These are phyloP conservation scores for Phragmatobia fuliginosa DNA, from an alignment of 2,888 invertebrate genomes.

Conservation along the genomic window DNA sequence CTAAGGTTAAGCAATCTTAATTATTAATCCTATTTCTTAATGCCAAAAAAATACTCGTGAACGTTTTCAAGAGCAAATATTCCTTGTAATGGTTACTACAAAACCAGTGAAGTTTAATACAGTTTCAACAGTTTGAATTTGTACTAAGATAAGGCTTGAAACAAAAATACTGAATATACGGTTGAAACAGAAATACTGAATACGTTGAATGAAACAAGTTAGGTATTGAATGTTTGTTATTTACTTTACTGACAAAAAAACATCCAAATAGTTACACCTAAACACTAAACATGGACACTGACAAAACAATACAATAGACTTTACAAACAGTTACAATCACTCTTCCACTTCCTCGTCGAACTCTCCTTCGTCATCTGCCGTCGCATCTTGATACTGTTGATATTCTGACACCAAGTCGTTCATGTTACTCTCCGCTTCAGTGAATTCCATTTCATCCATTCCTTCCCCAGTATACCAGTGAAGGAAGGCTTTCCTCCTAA, in stretches of 20 bases:
- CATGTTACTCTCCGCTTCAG: conserved; percentile 97
- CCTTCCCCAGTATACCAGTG: conserved; percentile 99
- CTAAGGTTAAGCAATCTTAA: no score
- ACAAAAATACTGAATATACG: no score
- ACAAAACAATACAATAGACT: conserved; percentile 56
- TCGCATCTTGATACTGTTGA: conserved; percentile 96
- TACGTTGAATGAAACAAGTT: no score
- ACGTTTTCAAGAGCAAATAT: no score
- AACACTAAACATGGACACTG: conserved; percentile 64
- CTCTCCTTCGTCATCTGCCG: conserved; percentile 93
- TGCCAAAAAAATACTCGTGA: no score
- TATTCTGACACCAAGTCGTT: conserved; percentile 95
- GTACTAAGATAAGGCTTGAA: no score
- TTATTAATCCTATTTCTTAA: no score
- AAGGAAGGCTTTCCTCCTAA: conserved; percentile 96
- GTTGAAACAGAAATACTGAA: no score
- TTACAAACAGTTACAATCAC: conserved; percentile 26
- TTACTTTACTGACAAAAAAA: conserved; percentile 9
- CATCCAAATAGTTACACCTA: conserved; percentile 55
- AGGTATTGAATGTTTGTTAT: conserved; percentile 23
- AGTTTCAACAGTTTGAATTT: no score
- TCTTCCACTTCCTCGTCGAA: conserved; percentile 82
- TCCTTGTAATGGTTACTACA: no score
- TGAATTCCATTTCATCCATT: conserved; percentile 98
- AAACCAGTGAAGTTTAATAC: no score